A percentile compares a stretch with the other conserved stretches of the same genome.
phyloP scores from a whole-genome alignment of 2,113 vertebrate genomes.

The Hyperopisus bebe region DNA sequence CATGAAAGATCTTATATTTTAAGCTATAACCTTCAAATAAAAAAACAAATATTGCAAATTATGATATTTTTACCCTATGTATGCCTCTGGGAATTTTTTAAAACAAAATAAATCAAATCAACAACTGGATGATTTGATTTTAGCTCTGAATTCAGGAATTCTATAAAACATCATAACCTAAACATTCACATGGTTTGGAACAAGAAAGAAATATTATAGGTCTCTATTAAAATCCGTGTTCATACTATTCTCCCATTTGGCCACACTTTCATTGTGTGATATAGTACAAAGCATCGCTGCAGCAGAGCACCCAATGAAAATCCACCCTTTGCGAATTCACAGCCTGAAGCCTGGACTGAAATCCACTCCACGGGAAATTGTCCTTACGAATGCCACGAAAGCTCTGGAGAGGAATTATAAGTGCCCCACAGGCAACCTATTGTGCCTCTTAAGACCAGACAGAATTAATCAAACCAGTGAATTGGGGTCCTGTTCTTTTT shows the following conservation, averaged over 20 bases:
- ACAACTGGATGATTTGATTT: not conserved
- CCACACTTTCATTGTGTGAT: not conserved
- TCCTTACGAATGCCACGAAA: conserved; percentile 58
- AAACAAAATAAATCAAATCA: not conserved
- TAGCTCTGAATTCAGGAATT: not conserved
- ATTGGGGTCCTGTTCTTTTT: conserved; percentile 60
- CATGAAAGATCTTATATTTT: not conserved
- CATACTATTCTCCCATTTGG: not conserved
- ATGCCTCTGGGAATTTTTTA: not conserved
- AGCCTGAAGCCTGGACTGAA: conserved; percentile 74
- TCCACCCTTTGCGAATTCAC: conserved; percentile 76
- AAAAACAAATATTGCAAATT: not conserved
- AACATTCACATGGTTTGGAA: not conserved
- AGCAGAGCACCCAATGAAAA: conserved; percentile 44
- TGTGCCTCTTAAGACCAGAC: conserved; percentile 69
- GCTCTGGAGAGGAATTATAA: conserved; percentile 61
- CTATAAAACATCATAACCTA: not conserved
- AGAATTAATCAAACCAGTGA: conserved; percentile 65
- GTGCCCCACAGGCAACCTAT: conserved; percentile 73
- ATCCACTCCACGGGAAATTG: conserved; percentile 63
- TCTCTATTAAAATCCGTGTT: not conserved
- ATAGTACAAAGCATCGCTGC: not conserved
- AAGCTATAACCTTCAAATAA: not conserved
- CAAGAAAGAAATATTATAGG: not conserved
- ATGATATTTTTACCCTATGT: not conserved